Percentiles rank a stretch among this genome's conserved stretches.
Evolutionary conservation across 1,140 invertebrate genomes (phyloP).

Genomic region (Cydia strobilella): DNA sequence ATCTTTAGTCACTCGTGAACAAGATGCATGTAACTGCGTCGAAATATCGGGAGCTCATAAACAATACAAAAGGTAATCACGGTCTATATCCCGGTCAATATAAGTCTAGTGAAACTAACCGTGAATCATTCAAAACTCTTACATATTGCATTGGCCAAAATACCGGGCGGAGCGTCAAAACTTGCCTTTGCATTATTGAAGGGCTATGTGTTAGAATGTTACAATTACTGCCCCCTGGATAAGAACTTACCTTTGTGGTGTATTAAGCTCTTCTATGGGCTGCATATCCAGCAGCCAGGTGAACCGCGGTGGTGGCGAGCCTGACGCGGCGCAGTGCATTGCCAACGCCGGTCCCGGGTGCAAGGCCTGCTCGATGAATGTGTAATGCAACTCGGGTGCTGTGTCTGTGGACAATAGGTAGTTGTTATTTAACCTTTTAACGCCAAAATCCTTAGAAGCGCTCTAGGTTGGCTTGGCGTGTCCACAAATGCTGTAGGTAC

Average conservation of each 20-base stretch:
- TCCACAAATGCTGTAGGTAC: no score
- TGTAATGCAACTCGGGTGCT: constrained; percentile 89
- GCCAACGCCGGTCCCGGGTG: constrained; percentile 89
- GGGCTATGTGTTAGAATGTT: not conserved
- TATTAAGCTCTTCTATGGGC: constrained; percentile 82
- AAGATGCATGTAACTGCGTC: no score
- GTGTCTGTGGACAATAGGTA: constrained; percentile 81
- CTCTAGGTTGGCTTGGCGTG: no score
- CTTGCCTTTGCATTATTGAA: not conserved
- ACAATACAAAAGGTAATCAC: no score
- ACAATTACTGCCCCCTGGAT: not conserved
- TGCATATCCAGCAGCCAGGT: constrained; percentile 92
- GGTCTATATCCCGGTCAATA: no score
- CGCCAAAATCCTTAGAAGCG: no score
- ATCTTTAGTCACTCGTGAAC: no score
- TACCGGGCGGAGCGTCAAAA: not conserved
- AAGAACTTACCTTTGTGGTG: constrained; percentile 77
- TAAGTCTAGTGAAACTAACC: no score
- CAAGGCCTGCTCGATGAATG: constrained; percentile 91
- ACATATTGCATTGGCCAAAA: no score
- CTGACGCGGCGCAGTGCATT: constrained; percentile 90
- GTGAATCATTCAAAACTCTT: no score
- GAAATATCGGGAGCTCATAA: no score
- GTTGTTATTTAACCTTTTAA: no score
- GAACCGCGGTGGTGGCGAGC: constrained; percentile 91